A percentile compares a stretch with the other conserved stretches of the same genome.
These are phyloP conservation scores for Entomobrya multifasciata DNA, from an alignment of 2,888 invertebrate species.

Conservation along the genomic window DNA sequence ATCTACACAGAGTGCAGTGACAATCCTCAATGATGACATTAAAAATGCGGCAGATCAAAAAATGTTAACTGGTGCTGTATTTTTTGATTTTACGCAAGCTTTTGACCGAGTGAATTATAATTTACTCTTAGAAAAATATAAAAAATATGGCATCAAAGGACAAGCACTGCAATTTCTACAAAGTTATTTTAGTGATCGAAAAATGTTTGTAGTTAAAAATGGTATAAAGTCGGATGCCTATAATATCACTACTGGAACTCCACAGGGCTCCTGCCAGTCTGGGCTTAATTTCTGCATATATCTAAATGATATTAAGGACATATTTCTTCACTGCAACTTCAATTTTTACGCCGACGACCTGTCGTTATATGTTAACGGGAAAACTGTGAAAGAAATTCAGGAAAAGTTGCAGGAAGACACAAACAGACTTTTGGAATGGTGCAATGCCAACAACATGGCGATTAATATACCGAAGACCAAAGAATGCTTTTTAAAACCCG, in stretches of 20 bases:
- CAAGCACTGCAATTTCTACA: not conserved
- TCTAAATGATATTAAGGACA: not conserved
- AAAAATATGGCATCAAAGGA: not conserved
- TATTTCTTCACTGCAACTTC: not conserved
- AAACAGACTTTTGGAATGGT: not conserved
- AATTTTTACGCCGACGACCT: conserved; percentile 20
- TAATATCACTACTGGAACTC: not conserved
- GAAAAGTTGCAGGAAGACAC: not conserved
- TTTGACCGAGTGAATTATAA: not conserved
- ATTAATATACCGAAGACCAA: conserved; percentile 22
- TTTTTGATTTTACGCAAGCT: too few species aligned
- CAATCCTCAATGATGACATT: too few species aligned
- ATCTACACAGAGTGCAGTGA: not conserved
- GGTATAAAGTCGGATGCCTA: not conserved
- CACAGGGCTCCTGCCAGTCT: too few species aligned
- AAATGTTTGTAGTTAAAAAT: not conserved
- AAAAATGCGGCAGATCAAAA: too few species aligned
- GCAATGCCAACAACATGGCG: not conserved
- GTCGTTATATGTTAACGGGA: not conserved
- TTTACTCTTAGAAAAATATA: not conserved
- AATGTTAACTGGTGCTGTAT: too few species aligned
- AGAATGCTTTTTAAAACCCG: not conserved
- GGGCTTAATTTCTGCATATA: not conserved
- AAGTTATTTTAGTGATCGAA: too few species aligned
- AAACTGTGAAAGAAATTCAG: not conserved